Evolutionary conservation across 2,888 invertebrate genomes (phyloP).

Genomic region (Aspidapion aeneum): DNA sequence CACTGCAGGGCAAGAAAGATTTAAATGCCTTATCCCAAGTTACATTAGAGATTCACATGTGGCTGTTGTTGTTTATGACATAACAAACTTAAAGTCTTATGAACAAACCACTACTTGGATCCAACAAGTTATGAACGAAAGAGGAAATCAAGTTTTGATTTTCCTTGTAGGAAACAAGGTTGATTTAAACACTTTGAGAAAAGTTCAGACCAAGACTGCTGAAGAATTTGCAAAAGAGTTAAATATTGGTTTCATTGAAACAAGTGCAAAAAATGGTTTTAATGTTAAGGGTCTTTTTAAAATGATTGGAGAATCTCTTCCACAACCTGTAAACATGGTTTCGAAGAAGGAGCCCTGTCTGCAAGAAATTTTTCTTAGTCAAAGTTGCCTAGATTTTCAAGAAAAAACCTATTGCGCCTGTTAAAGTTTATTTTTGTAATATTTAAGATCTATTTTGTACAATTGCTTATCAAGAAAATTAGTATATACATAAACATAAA

Average conservation of each 20-base stretch:
- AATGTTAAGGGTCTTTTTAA: slow-evolving; percentile 97
- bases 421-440: slow-evolving; percentile 9
- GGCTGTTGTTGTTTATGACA: slow-evolving; percentile 96
- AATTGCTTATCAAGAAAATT: too few species aligned
- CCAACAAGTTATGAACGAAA: slow-evolving; percentile 95
- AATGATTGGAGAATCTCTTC: slow-evolving; percentile 91
- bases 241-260: slow-evolving; percentile 98
- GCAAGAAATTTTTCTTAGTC: slow-evolving; percentile 25
- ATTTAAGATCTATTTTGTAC: too few species aligned
- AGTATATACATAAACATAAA: too few species aligned
- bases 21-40: slow-evolving; percentile 91
- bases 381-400: too few species aligned
- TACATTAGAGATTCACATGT: slow-evolving; percentile 97
- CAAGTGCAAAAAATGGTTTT: slow-evolving; percentile 97
- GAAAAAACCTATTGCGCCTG: slow-evolving; percentile 22
- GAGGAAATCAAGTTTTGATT: slow-evolving; percentile 95
- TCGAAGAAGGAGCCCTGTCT: slow-evolving; percentile 13
- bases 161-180: slow-evolving; percentile 88
- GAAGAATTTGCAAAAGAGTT: slow-evolving; percentile 95
- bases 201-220: slow-evolving; percentile 93
- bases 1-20: slow-evolving; percentile 89
- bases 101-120: slow-evolving; percentile 99
- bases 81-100: slow-evolving; percentile 95
- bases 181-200: slow-evolving; percentile 92
- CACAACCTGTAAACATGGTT: slow-evolving; percentile 53